A percentile compares a stretch with the other conserved stretches of the same genome.
These are phyloP conservation scores for Oscheius sp. DNA, from an alignment of 2,888 invertebrate genomes.

Conservation along the genomic window DNA sequence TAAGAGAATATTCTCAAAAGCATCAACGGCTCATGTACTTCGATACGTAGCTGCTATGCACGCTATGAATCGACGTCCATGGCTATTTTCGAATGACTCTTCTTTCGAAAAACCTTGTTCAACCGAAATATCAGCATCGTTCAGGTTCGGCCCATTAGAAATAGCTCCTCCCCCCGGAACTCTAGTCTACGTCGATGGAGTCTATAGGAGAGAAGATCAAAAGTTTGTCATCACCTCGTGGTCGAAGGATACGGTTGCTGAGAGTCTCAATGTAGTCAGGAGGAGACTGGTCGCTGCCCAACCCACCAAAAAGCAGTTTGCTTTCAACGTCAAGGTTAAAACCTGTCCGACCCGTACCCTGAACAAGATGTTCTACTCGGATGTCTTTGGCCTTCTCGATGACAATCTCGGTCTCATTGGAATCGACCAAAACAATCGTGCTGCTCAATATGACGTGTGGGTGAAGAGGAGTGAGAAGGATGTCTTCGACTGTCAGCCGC, in stretches of 20 bases:
- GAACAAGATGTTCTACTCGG: conserved; percentile 27
- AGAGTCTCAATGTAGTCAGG: background rate
- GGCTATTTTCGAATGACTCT: no score
- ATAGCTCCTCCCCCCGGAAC: conserved; percentile 1
- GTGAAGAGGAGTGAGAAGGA: background rate
- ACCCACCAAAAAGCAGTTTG: background rate
- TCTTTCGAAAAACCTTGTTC: no score
- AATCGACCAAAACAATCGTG: background rate
- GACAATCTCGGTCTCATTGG: conserved; percentile 13
- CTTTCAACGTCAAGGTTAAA: conserved; percentile 13
- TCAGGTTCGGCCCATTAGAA: background rate
- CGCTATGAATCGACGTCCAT: no score
- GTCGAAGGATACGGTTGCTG: background rate
- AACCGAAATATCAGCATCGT: no score
- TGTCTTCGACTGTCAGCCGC: background rate
- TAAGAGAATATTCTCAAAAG: background rate
- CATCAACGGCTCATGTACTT: background rate
- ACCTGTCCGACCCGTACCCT: background rate
- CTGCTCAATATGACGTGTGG: conserved; percentile 12
- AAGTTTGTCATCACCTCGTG: conserved; percentile 4
- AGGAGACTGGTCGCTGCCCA: background rate
- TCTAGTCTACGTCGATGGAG: background rate
- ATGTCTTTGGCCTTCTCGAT: conserved; percentile 27
- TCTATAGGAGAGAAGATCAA: background rate
- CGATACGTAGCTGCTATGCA: no score